Base-by-base conservation (phyloP, 2,888 invertebrate species). In the Caenorhabditis sp. region DNA sequence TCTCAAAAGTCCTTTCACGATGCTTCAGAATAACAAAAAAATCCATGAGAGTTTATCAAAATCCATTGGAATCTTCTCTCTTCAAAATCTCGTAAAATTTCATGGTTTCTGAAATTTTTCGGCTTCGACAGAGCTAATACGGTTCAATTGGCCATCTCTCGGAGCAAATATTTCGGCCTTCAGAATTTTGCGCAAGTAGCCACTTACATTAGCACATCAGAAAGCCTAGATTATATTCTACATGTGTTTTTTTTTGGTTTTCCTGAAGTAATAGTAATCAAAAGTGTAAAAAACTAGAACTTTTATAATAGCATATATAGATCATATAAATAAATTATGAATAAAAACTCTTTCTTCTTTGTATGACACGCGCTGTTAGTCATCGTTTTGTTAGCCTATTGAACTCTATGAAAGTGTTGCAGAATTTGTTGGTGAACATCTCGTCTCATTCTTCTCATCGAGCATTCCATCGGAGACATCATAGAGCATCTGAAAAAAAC, bases 391-490 rank as follows among this genome's bases (percentile, higher is more conserved):
- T 38, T 22, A 14, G 3, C 10, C n/a, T 51, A 54, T 49, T 64
- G 64, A 22, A 58, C 19, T 49, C 56, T 41, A 10, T 76, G 72
- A 19, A 82, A 59, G 8, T 66, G 74, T 31, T 63, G 56, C 7
- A 84, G 31, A 56, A 84, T 76, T 41, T 76, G 47, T 58, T 86
- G 82, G 54, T 87, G 87, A 63, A 77, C 70, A 64, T 86, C 86
- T 63, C 87, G 75, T 44, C 87, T 24, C 86, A 87, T 87, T 74
- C 87, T 66, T 59, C 64, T 76, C 74, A 68, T 77, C 0, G 80
- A 73, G 35, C 84, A 80, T 49, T 61, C 73, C 72, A 73, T 69
- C 47, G 80, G 80, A 26, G 69, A 38, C 72, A 84, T 73, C 38
- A 77, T 76, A 14, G 87, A 81, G 41, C 87, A 87, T 69, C 86